These are phyloP conservation scores for Rotaria sp. DNA, from an alignment of 2,888 invertebrate species.

Conservation along the genomic window DNA sequence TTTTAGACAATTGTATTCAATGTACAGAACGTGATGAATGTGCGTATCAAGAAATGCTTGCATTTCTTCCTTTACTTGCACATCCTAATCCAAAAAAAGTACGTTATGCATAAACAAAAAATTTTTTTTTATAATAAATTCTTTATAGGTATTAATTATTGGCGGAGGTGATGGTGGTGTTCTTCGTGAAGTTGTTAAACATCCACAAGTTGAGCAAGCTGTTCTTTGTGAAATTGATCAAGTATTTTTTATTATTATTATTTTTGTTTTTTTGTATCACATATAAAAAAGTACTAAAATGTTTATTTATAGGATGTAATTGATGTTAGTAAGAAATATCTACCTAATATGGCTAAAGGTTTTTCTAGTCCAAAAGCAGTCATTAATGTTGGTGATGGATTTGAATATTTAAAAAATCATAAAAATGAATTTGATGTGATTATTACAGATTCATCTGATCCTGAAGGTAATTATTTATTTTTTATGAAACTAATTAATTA, in stretches of 20 bases:
- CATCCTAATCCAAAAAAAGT: conserved; percentile 82
- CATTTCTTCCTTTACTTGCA: conserved; percentile 80
- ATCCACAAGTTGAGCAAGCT: conserved; percentile 37
- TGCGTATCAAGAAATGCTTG: conserved; percentile 95
- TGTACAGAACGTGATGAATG: conserved; percentile 92
- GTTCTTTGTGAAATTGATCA: conserved; percentile 85
- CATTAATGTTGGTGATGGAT: conserved; percentile 81
- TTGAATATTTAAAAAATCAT: conserved; percentile 80
- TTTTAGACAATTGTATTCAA: conserved; percentile 91
- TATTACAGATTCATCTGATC: conserved; percentile 95
- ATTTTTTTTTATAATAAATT: no score
- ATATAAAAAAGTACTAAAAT: background rate
- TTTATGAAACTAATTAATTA: background rate
- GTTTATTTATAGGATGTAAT: conserved; percentile 65
- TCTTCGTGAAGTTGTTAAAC: conserved; percentile 37
- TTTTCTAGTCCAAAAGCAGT: conserved; percentile 74
- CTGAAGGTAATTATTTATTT: conserved; percentile 64
- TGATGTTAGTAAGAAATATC: conserved; percentile 74
- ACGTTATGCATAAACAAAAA: conserved; percentile 3
- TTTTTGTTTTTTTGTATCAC: background rate
- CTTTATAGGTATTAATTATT: conserved; percentile 30
- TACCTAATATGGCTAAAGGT: conserved; percentile 82
- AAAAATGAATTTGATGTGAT: conserved; percentile 83
- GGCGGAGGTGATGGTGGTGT: conserved; percentile 41
- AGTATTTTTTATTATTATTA: conserved; percentile 45